Evolutionary conservation across 2,888 invertebrate genomes (phyloP).

Genomic region (Tillus elongatus): DNA sequence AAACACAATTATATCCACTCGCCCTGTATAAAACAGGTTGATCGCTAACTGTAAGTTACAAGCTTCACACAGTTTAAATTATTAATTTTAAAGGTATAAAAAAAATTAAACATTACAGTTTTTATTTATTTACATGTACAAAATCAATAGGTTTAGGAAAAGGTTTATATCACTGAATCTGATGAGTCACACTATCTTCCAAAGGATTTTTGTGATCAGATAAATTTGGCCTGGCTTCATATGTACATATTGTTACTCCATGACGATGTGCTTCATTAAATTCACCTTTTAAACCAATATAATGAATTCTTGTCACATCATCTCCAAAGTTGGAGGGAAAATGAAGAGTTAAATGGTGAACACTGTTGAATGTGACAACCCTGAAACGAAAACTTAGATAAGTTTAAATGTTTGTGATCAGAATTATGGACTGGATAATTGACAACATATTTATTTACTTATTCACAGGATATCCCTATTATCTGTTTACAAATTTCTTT

Average conservation of each 20-base stretch:
- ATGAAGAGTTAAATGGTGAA: constrained; percentile 81
- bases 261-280: constrained; percentile 76
- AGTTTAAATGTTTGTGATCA: no score
- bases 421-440: no score
- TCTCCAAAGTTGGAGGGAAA: constrained; percentile 83
- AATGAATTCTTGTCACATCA: constrained; percentile 78
- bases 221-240: constrained; percentile 78
- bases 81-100: no score
- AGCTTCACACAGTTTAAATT: no score
- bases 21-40: no score
- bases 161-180: constrained; percentile 45
- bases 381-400: constrained; percentile 55
- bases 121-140: no score
- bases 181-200: constrained; percentile 51
- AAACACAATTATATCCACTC: no score
- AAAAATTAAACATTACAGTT: no score
- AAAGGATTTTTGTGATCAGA: constrained; percentile 72
- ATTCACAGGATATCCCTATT: no score
- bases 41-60: no score
- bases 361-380: constrained; percentile 84
- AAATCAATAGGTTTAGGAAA: neutral
- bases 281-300: constrained; percentile 93
- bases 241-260: constrained; percentile 85
- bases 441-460: no score
- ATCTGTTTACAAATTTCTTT: no score